Base-by-base conservation (phyloP, 1,140 invertebrate genomes). In the Neotoxoptera formosana region DNA sequence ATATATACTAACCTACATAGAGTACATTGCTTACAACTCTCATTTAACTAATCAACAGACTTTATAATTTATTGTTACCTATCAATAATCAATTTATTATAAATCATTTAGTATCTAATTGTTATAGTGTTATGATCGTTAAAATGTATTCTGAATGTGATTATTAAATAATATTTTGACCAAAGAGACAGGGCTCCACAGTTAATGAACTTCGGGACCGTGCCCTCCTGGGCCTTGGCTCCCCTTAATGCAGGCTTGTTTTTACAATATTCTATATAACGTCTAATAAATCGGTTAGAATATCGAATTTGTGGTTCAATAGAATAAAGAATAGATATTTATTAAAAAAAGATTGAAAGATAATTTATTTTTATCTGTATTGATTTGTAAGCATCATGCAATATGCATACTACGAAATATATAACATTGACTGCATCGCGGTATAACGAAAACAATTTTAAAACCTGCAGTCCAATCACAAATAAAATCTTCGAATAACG, bases 401-500 rank as follows among this genome's bases (percentile, higher is more conserved):
- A 41, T 41, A 41, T 41, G 41, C 9, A 67, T 76, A n/a, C n/a
- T 76, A 17, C n/a, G 23, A 84, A 45, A 45, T 36, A 45, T 36
- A 84, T 84, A 45, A 41, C 83, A 45, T 34, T 45, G 83, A 45
- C 4, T 84, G 23, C 23, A 84, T 23, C 60, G 30, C 23, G 30
- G 21, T 21, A 8, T 45, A 25, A 84, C 23, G 23, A 84, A 84
- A 84, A 84, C 23, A 41, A 25, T 87, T 48, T 51, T 48, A 25
- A 48, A n/a, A n/a, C 45, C 45, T 34, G 47, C n/a, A 30, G 20
- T 47, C 47, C 36, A 87, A 87, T 87, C 86, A 48, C 17, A 87
- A 87, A 87, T 87, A 20, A 87, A n/a, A 48, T 87, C n/a, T 87
- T 87, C 30, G 14, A 87, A 87, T 83, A 83, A 36, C 30, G 8